Base-by-base conservation (phyloP, 2,113 vertebrate species). In the Formicarius rufipectus region DNA sequence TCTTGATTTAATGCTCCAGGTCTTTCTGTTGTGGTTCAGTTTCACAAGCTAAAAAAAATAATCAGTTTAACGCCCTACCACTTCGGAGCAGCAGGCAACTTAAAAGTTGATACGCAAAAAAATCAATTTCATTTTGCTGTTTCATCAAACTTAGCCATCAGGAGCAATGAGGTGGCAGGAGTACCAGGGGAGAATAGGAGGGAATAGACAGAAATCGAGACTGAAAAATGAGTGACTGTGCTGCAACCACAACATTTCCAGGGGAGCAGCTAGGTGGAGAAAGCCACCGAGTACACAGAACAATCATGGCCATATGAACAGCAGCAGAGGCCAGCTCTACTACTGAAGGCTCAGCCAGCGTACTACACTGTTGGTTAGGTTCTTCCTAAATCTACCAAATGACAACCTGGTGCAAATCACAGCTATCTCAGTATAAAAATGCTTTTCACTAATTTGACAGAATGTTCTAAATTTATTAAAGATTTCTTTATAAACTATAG, bases 141-240 rank as follows among this genome's bases (percentile, higher is more conserved):
- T 85, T 21, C 68, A 89, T 47, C 63, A 63, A 89, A 88, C 17
- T 37, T 12, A 55, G 55, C 11, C 42, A 45, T 27, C 2, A 4
- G 30, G 47, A 87, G 24, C 33, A 71, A 62, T 44, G 45, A 74
- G n/a, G 45, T 18, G 35, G 39, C 14, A 30, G 17, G 22, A 72
- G 6, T 37, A 42, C 21, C 33, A 24, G 8, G 31, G 20, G 16
- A 75, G 27, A 78, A 52, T 8, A 27, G 3, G 13, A 35, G 50
- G 53, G 21, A 85, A 67, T 2, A 35, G 56, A 81, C 21, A 22
- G 24, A 24, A 75, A 71, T n/a, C 0, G 0, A 64, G 45, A 45
- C 12, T 11, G 17, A 25, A 37, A 76, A 81, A 30, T 7, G 6
- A 50, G 18, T 0, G 1, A 56, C 56, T 78, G 47, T 4, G 2